phyloP scores from a whole-genome alignment of 1,140 invertebrate species.

The Nymphalis io region DNA sequence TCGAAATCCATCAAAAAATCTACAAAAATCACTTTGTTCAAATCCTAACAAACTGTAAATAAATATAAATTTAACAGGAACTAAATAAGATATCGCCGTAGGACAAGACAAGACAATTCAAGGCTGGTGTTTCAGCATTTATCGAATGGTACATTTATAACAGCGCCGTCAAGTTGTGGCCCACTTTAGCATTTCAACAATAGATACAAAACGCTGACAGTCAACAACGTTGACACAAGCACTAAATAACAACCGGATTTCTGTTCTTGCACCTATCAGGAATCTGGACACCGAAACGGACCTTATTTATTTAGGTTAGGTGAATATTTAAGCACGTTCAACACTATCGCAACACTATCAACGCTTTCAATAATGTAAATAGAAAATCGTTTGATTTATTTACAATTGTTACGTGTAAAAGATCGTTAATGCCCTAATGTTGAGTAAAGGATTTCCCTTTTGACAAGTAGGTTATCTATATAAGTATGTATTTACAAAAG shows the following conservation, averaged over 20 bases:
- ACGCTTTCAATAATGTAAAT: not conserved
- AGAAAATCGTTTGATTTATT: not conserved
- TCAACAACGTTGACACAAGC: constrained; percentile 29
- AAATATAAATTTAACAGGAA: too few relatives aligned
- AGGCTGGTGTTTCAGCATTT: constrained; percentile 22
- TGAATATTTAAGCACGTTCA: constrained; percentile 18
- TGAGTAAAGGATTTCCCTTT: too few relatives aligned
- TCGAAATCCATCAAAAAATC: too few relatives aligned
- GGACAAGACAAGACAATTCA: constrained; percentile 4
- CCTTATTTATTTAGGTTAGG: constrained; percentile 25
- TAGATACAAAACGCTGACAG: constrained; percentile 30
- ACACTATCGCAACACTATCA: not conserved
- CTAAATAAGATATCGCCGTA: constrained; percentile 19
- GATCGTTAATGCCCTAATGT: too few relatives aligned
- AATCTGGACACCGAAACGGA: constrained; percentile 33
- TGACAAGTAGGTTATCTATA: too few relatives aligned
- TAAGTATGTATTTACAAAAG: too few relatives aligned
- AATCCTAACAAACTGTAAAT: not conserved
- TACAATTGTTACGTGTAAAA: not conserved
- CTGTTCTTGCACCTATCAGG: constrained; percentile 35
- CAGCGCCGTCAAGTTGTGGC: constrained; percentile 18
- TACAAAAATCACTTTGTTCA: too few relatives aligned
- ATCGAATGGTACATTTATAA: constrained; percentile 31
- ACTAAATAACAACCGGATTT: constrained; percentile 36
- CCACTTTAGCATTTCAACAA: constrained; percentile 35